These are phyloP conservation scores for Sinella curviseta DNA, from an alignment of 1,140 invertebrate species.

Conservation along the genomic window DNA sequence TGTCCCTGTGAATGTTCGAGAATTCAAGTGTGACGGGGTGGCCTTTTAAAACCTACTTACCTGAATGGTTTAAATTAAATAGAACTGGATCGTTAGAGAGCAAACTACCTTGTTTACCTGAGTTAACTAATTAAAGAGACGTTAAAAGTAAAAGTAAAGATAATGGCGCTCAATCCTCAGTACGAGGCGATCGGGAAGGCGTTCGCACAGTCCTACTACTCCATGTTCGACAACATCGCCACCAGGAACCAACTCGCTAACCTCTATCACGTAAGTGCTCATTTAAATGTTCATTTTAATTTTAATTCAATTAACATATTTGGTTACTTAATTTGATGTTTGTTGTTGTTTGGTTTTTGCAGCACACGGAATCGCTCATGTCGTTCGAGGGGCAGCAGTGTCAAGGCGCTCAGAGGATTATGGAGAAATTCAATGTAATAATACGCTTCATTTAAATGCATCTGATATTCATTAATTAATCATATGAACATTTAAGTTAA, in stretches of 20 bases:
- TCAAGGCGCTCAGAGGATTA: constrained; percentile 86
- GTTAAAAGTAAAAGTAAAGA: not conserved
- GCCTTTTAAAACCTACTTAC: too few relatives aligned
- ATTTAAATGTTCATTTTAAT: not conserved
- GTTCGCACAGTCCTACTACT: constrained; percentile 91
- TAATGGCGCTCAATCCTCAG: constrained; percentile 69
- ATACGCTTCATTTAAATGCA: constrained; percentile 33
- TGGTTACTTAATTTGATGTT: not conserved
- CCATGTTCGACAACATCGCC: constrained; percentile 81
- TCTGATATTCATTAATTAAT: too few relatives aligned
- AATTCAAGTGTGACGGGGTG: too few relatives aligned
- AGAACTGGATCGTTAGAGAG: too few relatives aligned
- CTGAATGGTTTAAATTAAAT: too few relatives aligned
- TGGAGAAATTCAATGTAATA: constrained; percentile 90
- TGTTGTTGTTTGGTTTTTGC: constrained; percentile 52
- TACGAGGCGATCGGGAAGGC: constrained; percentile 89
- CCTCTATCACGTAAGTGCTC: constrained; percentile 85
- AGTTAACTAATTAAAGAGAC: not conserved
- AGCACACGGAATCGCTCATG: constrained; percentile 90
- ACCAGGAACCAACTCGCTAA: constrained; percentile 77
- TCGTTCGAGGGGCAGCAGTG: constrained; percentile 90
- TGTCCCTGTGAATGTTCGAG: too few relatives aligned
- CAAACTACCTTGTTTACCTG: not conserved
- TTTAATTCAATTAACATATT: not conserved
- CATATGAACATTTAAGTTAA: too few relatives aligned